phyloP scores from a whole-genome alignment of 2,797 vertebrate species.

The Denticeps clupeoides region DNA sequence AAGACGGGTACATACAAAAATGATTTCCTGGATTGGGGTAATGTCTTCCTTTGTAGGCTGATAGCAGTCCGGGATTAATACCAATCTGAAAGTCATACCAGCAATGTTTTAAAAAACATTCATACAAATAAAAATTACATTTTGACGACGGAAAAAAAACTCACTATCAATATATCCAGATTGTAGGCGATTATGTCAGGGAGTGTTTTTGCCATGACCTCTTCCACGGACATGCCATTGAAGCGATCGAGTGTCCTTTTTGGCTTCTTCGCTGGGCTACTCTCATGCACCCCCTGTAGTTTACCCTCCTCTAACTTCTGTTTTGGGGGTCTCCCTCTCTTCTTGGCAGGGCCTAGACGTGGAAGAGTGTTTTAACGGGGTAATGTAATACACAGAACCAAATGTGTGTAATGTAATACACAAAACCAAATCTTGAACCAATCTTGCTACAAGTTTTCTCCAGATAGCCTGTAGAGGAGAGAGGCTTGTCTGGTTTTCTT shows the following conservation, averaged over 20 bases:
- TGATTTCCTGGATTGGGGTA: conserved; percentile 98
- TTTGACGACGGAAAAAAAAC: conserved; percentile 43
- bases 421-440: not conserved
- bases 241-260: conserved; percentile 90
- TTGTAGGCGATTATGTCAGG: conserved; percentile 89
- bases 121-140: conserved; percentile 1
- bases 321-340: conserved; percentile 58
- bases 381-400: not conserved
- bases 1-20: conserved; percentile 76
- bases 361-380: not conserved
- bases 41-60: conserved; percentile 94
- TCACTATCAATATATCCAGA: conserved; percentile 94
- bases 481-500: not conserved
- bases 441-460: too few species aligned
- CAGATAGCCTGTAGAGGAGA: not conserved
- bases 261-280: conserved; percentile 73
- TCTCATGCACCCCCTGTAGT: conserved; percentile 68
- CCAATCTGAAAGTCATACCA: conserved; percentile 72
- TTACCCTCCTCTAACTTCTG: conserved; percentile 37
- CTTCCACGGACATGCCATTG: conserved; percentile 86
- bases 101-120: conserved; percentile 28
- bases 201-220: conserved; percentile 87
- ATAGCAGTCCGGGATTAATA: conserved; percentile 94
- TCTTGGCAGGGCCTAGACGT: conserved; percentile 61
- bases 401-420: not conserved